Evolutionary conservation across 2,797 vertebrate genomes (phyloP), one percentile per base, ranked within the genome.

Genomic region (Aplochiton taeniatus): DNA sequence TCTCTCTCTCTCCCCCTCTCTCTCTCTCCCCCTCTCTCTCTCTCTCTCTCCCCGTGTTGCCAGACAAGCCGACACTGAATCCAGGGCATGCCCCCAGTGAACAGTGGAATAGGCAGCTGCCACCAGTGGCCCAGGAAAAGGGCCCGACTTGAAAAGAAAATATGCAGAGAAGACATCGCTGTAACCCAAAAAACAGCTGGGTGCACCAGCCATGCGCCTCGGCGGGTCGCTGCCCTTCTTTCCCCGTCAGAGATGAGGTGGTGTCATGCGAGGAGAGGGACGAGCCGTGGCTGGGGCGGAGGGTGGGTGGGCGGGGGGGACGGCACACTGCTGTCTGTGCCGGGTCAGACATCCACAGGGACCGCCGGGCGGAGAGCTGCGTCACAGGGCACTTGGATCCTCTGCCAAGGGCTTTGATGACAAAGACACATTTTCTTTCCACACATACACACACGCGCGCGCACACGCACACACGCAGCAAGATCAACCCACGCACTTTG

Each of bases 21-120:
- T 72, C 73, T 64, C 69, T 79, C 66, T 67, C 77, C 79, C 68
- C 66, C 52, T 31, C 2, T 3, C 31, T 31, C 31, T 31, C 31
- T 73, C 61, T 56, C 19, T 14, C 71, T 69, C 62, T 5, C 55
- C 9, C 67, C 13, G 58, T 10, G 72, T 16, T 60, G 18, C 84
- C 87, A 90, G 85, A 91, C 84, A 84, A 86, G 84, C 78, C 31
- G 74, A 77, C 87, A 78, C 88, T 87, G 82, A 91, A 93, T 92
- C 88, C 91, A 93, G 90, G 90, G 90, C 92, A 91, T 90, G 88
- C 89, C 91, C 89, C 91, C 81, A 89, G 91, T 91, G 91, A 91
- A 85, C 80, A 86, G 78, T 62, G 77, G 78, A 90, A 91, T 88
- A 90, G 89, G 87, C 87, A 90, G 81, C 82, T 76, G 77, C 82